Evolutionary conservation across 2,888 invertebrate genomes (phyloP).

Genomic region (Oscheius myriophilus): DNA sequence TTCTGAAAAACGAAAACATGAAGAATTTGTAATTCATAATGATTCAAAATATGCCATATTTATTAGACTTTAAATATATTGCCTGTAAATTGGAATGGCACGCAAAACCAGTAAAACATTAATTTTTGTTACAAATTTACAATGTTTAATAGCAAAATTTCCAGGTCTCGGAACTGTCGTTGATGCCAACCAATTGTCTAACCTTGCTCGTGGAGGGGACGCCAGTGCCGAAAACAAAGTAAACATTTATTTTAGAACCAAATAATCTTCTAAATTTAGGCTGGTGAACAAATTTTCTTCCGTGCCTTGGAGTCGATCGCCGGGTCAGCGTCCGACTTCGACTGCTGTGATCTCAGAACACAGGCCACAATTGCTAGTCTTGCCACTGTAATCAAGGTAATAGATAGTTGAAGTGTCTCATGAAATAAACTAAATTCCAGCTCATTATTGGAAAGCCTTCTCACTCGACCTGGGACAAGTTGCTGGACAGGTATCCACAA

Average conservation of each 20-base stretch:
- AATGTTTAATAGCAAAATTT: not conserved
- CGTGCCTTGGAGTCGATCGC: constrained; percentile 54
- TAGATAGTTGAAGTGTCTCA: constrained; percentile 72
- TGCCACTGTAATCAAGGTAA: constrained; percentile 84
- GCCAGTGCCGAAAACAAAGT: constrained; percentile 41
- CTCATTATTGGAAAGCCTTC: constrained; percentile 61
- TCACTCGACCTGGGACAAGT: constrained; percentile 69
- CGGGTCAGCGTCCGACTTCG: constrained; percentile 74
- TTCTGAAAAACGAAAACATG: too few species aligned
- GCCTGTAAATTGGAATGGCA: too few species aligned
- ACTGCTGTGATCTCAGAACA: constrained; percentile 77
- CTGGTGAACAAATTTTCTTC: constrained; percentile 65
- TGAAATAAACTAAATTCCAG: constrained; percentile 39
- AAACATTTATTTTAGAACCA: constrained; percentile 8
- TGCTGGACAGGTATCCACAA: constrained; percentile 82
- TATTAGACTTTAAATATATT: too few species aligned
- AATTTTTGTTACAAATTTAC: too few species aligned
- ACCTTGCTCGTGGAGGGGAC: constrained; percentile 43
- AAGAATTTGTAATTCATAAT: too few species aligned
- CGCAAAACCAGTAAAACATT: too few species aligned
- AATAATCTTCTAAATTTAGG: constrained; percentile 32
- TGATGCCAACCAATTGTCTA: constrained; percentile 43
- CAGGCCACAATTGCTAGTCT: constrained; percentile 82
- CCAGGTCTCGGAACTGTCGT: constrained; percentile 26
- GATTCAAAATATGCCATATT: too few species aligned